These are phyloP conservation scores for Tortricodes alternella DNA, from an alignment of 2,888 invertebrate genomes.

Conservation along the genomic window DNA sequence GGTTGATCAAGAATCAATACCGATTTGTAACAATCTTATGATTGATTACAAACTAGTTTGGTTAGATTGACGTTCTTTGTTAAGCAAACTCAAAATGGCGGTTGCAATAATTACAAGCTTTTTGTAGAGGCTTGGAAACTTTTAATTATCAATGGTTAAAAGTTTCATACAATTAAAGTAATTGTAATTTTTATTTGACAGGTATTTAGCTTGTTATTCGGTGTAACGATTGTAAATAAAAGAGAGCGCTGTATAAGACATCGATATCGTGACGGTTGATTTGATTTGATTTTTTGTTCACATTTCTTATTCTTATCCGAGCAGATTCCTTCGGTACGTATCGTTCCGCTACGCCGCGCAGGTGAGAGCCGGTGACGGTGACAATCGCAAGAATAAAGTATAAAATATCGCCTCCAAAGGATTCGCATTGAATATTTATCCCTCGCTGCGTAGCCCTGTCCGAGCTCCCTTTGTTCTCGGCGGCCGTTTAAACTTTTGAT, in stretches of 20 bases:
- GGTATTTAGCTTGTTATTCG: neutral
- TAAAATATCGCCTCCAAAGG: slow-evolving; percentile 81
- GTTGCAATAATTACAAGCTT: slow-evolving; percentile 54
- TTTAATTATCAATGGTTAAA: slow-evolving; percentile 1
- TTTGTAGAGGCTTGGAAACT: slow-evolving; percentile 35
- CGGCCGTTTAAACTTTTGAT: slow-evolving; percentile 82
- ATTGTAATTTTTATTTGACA: neutral
- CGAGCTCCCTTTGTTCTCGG: slow-evolving; percentile 77
- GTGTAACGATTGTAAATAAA: neutral
- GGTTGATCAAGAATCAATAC: slow-evolving; percentile 72
- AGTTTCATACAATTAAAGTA: neutral
- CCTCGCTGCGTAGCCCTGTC: slow-evolving; percentile 68
- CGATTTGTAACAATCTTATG: slow-evolving; percentile 74
- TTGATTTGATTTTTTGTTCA: slow-evolving; percentile 41
- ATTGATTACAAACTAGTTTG: slow-evolving; percentile 81
- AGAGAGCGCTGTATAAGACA: neutral
- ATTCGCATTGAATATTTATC: slow-evolving; percentile 82
- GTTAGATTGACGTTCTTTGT: slow-evolving; percentile 65
- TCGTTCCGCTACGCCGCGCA: slow-evolving; percentile 66
- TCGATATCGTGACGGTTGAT: slow-evolving; percentile 17
- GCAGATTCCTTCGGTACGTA: slow-evolving; percentile 47
- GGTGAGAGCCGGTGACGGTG: slow-evolving; percentile 61
- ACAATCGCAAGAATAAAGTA: slow-evolving; percentile 72
- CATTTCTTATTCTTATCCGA: slow-evolving; percentile 36
- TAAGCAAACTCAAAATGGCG: slow-evolving; percentile 36